Evolutionary conservation across 92 coral and sea anemone genomes (phyloP).

Genomic region (Zoanthus sociatus): DNA sequence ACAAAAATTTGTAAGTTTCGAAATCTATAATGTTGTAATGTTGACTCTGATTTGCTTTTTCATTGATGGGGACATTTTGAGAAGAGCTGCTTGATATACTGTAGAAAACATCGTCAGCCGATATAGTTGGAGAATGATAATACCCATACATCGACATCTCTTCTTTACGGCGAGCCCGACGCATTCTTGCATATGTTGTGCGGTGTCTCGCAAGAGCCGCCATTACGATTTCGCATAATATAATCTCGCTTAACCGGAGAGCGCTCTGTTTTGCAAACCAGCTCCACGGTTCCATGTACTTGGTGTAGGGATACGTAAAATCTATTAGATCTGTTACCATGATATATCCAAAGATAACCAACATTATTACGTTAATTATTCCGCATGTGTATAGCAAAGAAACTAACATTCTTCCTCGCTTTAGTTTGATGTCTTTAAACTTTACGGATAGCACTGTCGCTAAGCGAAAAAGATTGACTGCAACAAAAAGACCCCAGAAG

Average conservation of each 20-base stretch:
- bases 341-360: not conserved
- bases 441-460: not conserved
- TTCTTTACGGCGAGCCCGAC: not conserved
- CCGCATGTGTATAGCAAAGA: slow-evolving; percentile 14
- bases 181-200: not conserved
- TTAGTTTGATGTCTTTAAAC: not conserved
- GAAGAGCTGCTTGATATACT: not conserved
- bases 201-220: slow-evolving; percentile 8
- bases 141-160: not conserved
- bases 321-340: not conserved
- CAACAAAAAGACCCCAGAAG: slow-evolving; percentile 18
- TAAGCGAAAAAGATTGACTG: slow-evolving; percentile 1
- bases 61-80: not conserved
- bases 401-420: not conserved
- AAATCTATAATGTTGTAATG: not conserved
- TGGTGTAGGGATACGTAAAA: not conserved
- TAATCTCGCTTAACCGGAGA: not conserved
- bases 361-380: not conserved
- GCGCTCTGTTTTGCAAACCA: slow-evolving; percentile 27
- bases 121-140: not conserved
- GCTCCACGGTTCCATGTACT: not conserved
- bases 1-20: not conserved
- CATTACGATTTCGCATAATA: slow-evolving; percentile 22
- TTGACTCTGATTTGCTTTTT: not conserved
- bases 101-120: slow-evolving; percentile 7